Evolutionary conservation across 2,888 invertebrate species (phyloP), one percentile per base, ranked within the genome.

Genomic region (Rhodophaea formosa): DNA sequence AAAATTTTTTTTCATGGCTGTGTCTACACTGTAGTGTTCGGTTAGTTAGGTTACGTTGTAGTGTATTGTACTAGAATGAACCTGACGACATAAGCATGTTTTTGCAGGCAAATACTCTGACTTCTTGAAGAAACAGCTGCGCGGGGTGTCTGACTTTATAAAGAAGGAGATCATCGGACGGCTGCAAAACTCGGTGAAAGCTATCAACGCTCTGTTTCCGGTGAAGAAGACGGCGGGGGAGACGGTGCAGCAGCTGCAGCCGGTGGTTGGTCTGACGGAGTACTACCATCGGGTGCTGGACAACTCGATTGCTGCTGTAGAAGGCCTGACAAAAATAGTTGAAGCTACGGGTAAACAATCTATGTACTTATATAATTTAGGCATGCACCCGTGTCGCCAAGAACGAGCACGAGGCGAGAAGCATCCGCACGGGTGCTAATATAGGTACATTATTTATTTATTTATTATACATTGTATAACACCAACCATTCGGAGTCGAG

Each of bases 271-370:
- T 59, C 59, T 62, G 42, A 59, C 59, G 45, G 59, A 59, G 16
- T 89, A 88, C 66, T 91, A 91, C 63, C 81, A 84, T 59, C 77
- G 79, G 0, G 35, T 86, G 14, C 83, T 89, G 56, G 80, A 86
- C 17, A 77, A 75, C 42, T 76, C 87, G 0, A 62, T 82, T 17
- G 78, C 79, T 14, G 72, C 79, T 1, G 68, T 85, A 0, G 92
- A 92, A 62, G 92, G 90, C 10, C 78, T 95, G 5, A 74, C 84
- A 1, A 92, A 93, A 74, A 91, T 94, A 10, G 89, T 92, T 7
- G 93, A 94, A 80, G 93, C 92, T 56, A 92, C 94, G 65, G 89
- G 93, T 93, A 75, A 72, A 59, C 52, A 57, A 43, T n/a, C n/a
- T n/a, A n/a, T 23, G 23, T 23, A 23, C 23, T 23, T 23, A 23